Base-by-base conservation (phyloP, 2,797 vertebrate species). In the Synanceia verrucosa region DNA sequence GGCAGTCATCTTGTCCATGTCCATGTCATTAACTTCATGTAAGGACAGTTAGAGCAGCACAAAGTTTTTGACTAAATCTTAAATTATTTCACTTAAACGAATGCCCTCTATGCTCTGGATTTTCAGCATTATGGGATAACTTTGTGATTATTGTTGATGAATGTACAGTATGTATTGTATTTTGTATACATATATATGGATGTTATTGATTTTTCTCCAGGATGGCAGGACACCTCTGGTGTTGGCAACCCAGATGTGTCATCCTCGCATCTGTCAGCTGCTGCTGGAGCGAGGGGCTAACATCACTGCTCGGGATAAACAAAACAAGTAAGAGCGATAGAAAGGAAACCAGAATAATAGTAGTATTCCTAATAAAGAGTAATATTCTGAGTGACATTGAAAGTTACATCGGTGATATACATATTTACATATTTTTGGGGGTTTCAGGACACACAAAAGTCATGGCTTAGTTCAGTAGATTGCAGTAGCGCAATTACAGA, bases 191-290 rank as follows among this genome's bases (percentile, higher is more conserved):
- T n/a, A n/a, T n/a, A 43, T 80, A 19, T 73, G 6, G 24, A 9
- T 39, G 13, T 56, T 1, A 36, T 21, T 76, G 7, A 2, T 33
- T 72, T 34, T 63, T 72, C 37, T 58, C 14, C 76, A 99, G 98
- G 98, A 99, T 0, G 98, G 97, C 26, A 94, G 95, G 87, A 98
- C 97, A 0, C 97, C 98, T 0, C 92, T 99, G 65, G 94, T 98
- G 79, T 93, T 99, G 87, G 97, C 98, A 80, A 98, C 98, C 33
- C 98, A 99, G 89, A 98, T 99, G 97, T 99, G 97, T 72, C 96
- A 96, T 79, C 96, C 97, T 18, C 70, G 78, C 0, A 94, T 97
- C 28, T 99, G 98, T 76, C 96, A 98, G 80, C 93, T 98, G 76
- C 94, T 99, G 52, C 84, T 99, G 16, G 98, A 99, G 41, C 91